These are phyloP conservation scores for Unio pictorum DNA, from an alignment of 2,888 invertebrate species.

Conservation along the genomic window DNA sequence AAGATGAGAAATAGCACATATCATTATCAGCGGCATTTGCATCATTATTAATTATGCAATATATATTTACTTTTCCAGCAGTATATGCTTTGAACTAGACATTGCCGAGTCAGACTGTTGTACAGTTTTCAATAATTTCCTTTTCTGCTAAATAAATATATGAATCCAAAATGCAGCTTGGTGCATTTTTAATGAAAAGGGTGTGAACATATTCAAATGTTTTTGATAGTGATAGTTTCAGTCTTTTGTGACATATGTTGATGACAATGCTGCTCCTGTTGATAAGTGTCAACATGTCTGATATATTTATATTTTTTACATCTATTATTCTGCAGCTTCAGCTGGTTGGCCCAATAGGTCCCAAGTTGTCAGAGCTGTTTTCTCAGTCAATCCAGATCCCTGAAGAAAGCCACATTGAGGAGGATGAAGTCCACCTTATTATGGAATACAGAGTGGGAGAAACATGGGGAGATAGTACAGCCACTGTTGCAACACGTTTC, in stretches of 20 bases:
- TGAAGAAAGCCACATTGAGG: constrained; percentile 49
- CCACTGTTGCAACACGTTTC: constrained; percentile 72
- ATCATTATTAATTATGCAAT: too few species aligned
- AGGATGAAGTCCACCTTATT: constrained; percentile 73
- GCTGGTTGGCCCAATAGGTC: constrained; percentile 73
- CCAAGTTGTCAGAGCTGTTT: constrained; percentile 67
- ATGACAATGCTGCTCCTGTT: not conserved
- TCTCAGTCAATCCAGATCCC: constrained; percentile 69
- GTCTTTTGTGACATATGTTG: not conserved
- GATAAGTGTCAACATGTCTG: not conserved
- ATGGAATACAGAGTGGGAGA: constrained; percentile 72
- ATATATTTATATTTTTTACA: not conserved
- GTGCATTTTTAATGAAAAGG: too few species aligned
- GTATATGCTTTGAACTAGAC: too few species aligned
- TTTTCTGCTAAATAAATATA: too few species aligned
- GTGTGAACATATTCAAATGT: too few species aligned
- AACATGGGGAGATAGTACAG: constrained; percentile 66
- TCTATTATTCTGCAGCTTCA: constrained; percentile 63
- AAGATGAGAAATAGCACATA: too few species aligned
- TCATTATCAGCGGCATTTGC: too few species aligned
- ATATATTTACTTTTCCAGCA: too few species aligned
- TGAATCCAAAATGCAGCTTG: too few species aligned
- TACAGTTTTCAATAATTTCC: too few species aligned
- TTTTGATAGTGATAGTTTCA: too few species aligned
- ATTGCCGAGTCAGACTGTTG: too few species aligned